Base-by-base conservation (phyloP, 2,888 invertebrate genomes). In the Ferrisia virgata region DNA sequence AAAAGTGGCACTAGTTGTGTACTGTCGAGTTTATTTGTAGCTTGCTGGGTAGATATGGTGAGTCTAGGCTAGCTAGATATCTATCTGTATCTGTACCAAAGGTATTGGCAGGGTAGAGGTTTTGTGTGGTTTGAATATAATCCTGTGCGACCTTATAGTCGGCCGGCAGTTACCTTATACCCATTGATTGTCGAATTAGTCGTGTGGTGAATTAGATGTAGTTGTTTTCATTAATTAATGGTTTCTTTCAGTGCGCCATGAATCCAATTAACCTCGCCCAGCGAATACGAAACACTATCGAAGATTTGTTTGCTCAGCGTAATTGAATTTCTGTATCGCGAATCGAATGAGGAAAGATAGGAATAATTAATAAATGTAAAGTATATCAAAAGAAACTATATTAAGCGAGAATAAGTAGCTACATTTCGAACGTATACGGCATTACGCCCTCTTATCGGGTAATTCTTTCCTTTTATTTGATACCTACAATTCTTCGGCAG, bases 171-270 rank as follows among this genome's bases (percentile, higher is more conserved):
- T 53, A 53, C 53, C 53, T 22, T 53, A 53, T 28, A 64, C 25
- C 13, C 11, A n/a, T 64, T 64, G 64, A 64, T 64, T 64, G 64
- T 64, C 64, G 64, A 53, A 53, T 53, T 53, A 53, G 64, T 15
- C 28, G 28, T 28, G 64, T 36, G 72, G 25, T 36, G 72, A 28
- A 76, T 76, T 76, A 76, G 72, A 76, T 76, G 36, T 76, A 76
- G 72, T 31, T 36, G 72, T 76, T 33, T 76, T 36, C 33, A 76
- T 76, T 36, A 76, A 76, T 76, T 76, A 76, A 76, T 36, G 36
- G 33, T 76, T 76, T 76, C 28, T 28, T 76, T 76, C 72, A 76
- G 28, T 18, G n/a, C 36, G 72, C 33, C 72, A 36, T 28, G 36
- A 76, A 36, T 33, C 33, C 36, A 76, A 76, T 76, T 76, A 76